A percentile compares a stretch with the other conserved stretches of the same genome.
Conservation (phyloP, 64 coral and sea anemone genomes). For the Platygyra sinensis region DNA sequence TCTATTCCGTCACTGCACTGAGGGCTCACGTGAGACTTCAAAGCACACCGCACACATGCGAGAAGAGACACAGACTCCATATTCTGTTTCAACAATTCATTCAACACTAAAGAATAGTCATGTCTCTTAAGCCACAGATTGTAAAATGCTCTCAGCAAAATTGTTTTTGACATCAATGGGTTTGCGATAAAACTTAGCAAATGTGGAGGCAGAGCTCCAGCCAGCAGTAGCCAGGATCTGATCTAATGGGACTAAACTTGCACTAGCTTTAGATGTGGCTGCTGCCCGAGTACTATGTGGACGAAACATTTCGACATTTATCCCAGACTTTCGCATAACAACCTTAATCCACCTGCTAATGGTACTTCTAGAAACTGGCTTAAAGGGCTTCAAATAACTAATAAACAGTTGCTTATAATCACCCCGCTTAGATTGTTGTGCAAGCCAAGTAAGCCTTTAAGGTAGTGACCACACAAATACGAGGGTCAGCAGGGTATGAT, state of each 20-base stretch:
- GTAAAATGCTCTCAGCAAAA: too few relatives aligned
- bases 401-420: slow-evolving; percentile 17
- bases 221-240: too few relatives aligned
- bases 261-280: slow-evolving; percentile 45
- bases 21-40: slow-evolving; percentile 23
- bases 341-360: slow-evolving; percentile 37
- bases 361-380: slow-evolving; percentile 23
- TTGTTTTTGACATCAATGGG: too few relatives aligned
- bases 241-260: too few relatives aligned
- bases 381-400: slow-evolving; percentile 28
- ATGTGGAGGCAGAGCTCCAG: too few relatives aligned
- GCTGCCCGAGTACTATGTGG: slow-evolving; percentile 28
- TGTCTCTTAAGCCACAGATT: too few relatives aligned
- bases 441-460: background rate
- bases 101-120: too few relatives aligned
- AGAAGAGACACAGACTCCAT: too few relatives aligned
- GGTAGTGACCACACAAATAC: slow-evolving; percentile 38
- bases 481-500: slow-evolving; percentile 10
- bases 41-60: slow-evolving; percentile 30
- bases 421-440: background rate
- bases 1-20: slow-evolving; percentile 23
- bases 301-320: slow-evolving; percentile 14
- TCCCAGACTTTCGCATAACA: slow-evolving; percentile 39
- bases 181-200: too few relatives aligned
- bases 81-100: too few relatives aligned